These are phyloP conservation scores for Ecdyonurus torrentis DNA, from an alignment of 2,888 invertebrate genomes.

Conservation along the genomic window DNA sequence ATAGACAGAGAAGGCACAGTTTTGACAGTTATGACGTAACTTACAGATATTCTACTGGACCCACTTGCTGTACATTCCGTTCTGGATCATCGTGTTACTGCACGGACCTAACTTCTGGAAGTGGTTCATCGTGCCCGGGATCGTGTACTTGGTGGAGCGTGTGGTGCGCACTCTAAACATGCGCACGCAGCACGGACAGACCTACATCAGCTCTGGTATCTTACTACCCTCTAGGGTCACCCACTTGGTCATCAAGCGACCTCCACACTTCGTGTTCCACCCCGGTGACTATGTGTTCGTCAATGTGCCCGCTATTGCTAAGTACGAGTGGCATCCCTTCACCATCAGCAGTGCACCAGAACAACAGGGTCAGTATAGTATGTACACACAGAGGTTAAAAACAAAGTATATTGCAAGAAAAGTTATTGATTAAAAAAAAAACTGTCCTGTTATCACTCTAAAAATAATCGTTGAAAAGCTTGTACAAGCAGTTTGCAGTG, in stretches of 20 bases:
- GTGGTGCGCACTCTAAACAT: conserved; percentile 34
- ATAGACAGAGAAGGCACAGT: no score
- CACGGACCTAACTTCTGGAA: conserved; percentile 93
- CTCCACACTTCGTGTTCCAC: conserved; percentile 69
- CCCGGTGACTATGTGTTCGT: conserved; percentile 92
- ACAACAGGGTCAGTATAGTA: conserved; percentile 74
- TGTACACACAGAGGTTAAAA: no score
- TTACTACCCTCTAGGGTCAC: conserved; percentile 79
- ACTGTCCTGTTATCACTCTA: no score
- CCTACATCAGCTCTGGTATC: conserved; percentile 75
- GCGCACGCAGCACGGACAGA: conserved; percentile 56
- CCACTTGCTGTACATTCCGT: conserved; percentile 73
- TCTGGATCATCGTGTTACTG: conserved; percentile 66
- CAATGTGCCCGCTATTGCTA: conserved; percentile 79
- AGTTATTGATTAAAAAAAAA: no score
- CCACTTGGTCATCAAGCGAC: conserved; percentile 76
- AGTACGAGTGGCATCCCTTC: conserved; percentile 94
- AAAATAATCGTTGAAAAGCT: no score
- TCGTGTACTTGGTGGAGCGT: conserved; percentile 62
- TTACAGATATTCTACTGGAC: conserved; percentile 83
- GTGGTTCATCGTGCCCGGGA: conserved; percentile 75
- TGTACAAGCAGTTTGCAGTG: no score
- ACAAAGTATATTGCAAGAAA: no score
- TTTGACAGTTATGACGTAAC: conserved; percentile 1
- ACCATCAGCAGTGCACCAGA: conserved; percentile 93